These are phyloP conservation scores for Pseudorhiza aurosa DNA, from an alignment of 30 jellyfish, hydroid and myxozoan species.

Conservation along the genomic window DNA sequence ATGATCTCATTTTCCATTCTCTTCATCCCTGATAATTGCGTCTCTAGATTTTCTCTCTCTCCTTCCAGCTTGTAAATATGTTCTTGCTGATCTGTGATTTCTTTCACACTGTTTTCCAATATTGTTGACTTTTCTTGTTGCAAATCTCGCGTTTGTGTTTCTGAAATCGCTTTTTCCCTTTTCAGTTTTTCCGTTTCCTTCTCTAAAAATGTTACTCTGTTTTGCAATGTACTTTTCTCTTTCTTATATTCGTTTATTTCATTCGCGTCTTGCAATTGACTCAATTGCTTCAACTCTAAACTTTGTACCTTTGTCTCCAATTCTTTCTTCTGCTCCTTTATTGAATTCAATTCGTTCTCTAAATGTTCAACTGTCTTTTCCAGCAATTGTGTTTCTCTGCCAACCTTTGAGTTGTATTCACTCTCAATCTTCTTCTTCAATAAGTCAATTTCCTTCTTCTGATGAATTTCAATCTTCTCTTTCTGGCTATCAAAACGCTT, in stretches of 20 bases:
- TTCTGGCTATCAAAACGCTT: slow-evolving; percentile 56
- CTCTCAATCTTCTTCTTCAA: slow-evolving; percentile 55
- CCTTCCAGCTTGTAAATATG: slow-evolving; percentile 56
- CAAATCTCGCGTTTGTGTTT: slow-evolving; percentile 47
- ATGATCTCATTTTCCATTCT: slow-evolving; percentile 61
- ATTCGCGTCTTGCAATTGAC: slow-evolving; percentile 87
- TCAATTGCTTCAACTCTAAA: slow-evolving; percentile 80
- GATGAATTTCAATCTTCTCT: slow-evolving; percentile 63
- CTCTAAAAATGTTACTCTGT: slow-evolving; percentile 30
- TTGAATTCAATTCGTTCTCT: slow-evolving; percentile 70
- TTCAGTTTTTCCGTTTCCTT: slow-evolving; percentile 41
- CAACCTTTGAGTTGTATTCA: slow-evolving; percentile 57
- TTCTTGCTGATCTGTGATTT: slow-evolving; percentile 91
- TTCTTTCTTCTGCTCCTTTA: slow-evolving; percentile 94
- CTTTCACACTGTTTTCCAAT: slow-evolving; percentile 94
- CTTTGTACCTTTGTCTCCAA: slow-evolving; percentile 88
- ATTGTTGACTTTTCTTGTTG: slow-evolving; percentile 83
- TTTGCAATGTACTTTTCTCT: slow-evolving; percentile 59
- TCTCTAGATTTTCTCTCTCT: slow-evolving; percentile 61
- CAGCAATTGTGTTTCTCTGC: slow-evolving; percentile 78
- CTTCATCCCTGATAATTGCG: slow-evolving; percentile 34
- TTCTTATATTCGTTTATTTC: slow-evolving; percentile 67
- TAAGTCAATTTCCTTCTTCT: slow-evolving; percentile 43
- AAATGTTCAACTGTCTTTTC: slow-evolving; percentile 75
- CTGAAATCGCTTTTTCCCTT: slow-evolving; percentile 43